Evolutionary conservation across 2,888 invertebrate species (phyloP).

Genomic region (Poecilobothrus nobilitatus): DNA sequence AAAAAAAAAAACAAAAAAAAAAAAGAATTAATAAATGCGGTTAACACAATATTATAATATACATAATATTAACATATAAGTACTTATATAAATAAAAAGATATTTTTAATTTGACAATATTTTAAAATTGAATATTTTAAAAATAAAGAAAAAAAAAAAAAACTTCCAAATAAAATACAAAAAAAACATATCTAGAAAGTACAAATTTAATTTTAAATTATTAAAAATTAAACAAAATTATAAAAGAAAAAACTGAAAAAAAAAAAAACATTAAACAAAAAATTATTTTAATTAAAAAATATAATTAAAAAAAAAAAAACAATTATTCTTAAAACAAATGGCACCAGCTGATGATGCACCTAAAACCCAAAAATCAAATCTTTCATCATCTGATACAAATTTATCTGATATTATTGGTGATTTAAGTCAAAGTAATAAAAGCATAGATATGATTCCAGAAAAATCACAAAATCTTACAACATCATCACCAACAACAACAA

Average conservation of each 20-base stretch:
- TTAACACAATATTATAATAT: too few relatives aligned
- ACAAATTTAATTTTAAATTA: neutral
- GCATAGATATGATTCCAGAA: neutral
- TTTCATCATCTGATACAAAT: neutral
- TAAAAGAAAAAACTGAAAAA: too few relatives aligned
- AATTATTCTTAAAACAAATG: neutral
- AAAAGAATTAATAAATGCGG: too few relatives aligned
- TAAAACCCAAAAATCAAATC: neutral
- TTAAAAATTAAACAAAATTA: neutral
- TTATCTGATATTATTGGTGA: neutral
- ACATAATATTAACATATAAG: too few relatives aligned
- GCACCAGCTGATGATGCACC: constrained; percentile 4
- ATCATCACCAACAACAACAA: too few relatives aligned
- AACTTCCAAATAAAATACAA: neutral
- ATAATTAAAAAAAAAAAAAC: neutral
- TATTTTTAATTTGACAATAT: too few relatives aligned
- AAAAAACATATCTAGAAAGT: neutral
- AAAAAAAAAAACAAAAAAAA: neutral
- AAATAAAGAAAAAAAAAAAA: neutral
- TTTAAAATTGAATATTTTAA: neutral
- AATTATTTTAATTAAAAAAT: neutral
- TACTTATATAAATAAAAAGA: too few relatives aligned
- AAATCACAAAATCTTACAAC: neutral
- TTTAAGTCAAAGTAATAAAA: constrained; percentile 1
- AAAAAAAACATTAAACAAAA: neutral